Base-by-base conservation (phyloP, 1,140 invertebrate genomes). In the Temnothorax curvispinosus region DNA sequence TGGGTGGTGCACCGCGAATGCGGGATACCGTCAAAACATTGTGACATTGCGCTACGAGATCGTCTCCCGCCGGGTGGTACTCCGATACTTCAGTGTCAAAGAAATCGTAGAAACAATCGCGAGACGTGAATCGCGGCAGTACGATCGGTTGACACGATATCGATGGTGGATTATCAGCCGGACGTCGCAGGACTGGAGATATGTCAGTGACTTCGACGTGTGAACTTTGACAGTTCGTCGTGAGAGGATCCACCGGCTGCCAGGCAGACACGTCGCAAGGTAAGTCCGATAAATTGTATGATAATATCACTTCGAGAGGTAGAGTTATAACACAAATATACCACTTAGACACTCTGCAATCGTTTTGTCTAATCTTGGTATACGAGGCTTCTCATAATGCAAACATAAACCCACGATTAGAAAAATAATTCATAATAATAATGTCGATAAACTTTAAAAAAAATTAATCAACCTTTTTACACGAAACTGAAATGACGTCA, bases 121-220 rank as follows among this genome's bases (percentile, higher is more conserved):
- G 35, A 32, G n/a, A 60, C 38, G 32, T 15, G 65, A 65, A 60
- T 84, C 21, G 21, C 35, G 50, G 15, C 50, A 32, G n/a, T 15
- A 54, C 27, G 11, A 69, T 21, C 47, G 32, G 54, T 44, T 80
- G 62, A 82, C 84, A 60, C 64, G 38, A 47, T 62, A 56, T 56
- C n/a, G 41, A 60, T 78, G 60, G 47, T 81, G 77, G 77, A 80
- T 60, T 71, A 69, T 60, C 64, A 52, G 32, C 44, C n/a, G 64
- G 81, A 76, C 64, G 18, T 41, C 13, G 21, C 54, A 50, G 56
- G 72, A 50, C 32, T 35, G 35, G 54, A 88, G 89, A 90, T 89
- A 90, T 91, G 89, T 90, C 87, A 88, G 89, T 90, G 90, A 90
- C 89, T 75, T 87, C 82, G 69, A 76, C 78, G 74, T 90, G 89